These are phyloP conservation scores for Panorpa germanica DNA, from an alignment of 2,888 invertebrate species.

Conservation along the genomic window DNA sequence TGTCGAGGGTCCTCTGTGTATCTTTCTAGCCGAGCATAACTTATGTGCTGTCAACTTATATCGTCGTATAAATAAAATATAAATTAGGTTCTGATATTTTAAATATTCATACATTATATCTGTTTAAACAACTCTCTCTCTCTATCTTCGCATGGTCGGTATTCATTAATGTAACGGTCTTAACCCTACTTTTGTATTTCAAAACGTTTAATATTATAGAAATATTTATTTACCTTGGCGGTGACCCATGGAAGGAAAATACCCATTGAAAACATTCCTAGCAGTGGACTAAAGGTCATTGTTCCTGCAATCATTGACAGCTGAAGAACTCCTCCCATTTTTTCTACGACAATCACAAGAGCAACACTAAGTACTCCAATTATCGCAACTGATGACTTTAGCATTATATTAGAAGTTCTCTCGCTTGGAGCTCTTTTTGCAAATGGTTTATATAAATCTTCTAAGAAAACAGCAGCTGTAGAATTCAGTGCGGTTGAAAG, in stretches of 20 bases:
- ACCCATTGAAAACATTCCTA: slow-evolving; percentile 49
- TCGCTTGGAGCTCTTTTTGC: slow-evolving; percentile 30
- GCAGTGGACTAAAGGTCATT: slow-evolving; percentile 43
- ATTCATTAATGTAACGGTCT: too few relatives aligned
- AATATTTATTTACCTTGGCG: slow-evolving; percentile 25
- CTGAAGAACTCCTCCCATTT: slow-evolving; percentile 50
- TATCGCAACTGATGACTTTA: slow-evolving; percentile 43
- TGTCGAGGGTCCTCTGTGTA: too few relatives aligned
- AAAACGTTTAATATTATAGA: slow-evolving; percentile 3
- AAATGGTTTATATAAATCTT: slow-evolving; percentile 46
- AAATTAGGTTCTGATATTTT: slow-evolving; percentile 6
- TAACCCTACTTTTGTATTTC: slow-evolving; percentile 2
- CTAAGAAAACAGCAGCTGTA: slow-evolving; percentile 52
- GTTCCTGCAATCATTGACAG: slow-evolving; percentile 41
- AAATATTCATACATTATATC: background rate
- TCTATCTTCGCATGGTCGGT: too few relatives aligned
- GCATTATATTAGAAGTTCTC: slow-evolving; percentile 29
- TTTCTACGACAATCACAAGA: slow-evolving; percentile 41
- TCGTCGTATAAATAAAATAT: background rate
- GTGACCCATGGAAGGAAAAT: slow-evolving; percentile 47
- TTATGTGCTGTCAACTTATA: too few relatives aligned
- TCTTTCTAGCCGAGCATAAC: too few relatives aligned
- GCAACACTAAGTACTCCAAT: slow-evolving; percentile 42
- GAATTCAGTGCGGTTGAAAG: slow-evolving; percentile 62
- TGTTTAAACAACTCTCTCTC: too few relatives aligned